These are phyloP conservation scores for Peromyscus polionotus DNA, from an alignment of 2,113 vertebrate genomes.

Conservation along the genomic window DNA sequence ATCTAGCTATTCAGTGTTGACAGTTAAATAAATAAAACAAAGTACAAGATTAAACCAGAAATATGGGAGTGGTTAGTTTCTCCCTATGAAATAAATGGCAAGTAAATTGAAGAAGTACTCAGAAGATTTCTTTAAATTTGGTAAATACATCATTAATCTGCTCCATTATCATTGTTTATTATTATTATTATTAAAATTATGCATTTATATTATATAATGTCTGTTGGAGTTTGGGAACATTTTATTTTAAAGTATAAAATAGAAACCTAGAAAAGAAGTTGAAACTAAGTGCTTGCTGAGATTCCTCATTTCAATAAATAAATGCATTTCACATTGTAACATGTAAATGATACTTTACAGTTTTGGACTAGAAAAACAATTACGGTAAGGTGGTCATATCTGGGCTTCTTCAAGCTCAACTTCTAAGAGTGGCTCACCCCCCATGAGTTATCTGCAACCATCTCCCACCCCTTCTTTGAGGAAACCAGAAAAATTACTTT, in stretches of 20 bases:
- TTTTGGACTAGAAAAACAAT: not conserved
- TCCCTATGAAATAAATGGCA: not conserved
- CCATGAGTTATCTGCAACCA: not conserved
- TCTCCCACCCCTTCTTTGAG: conserved; percentile 41
- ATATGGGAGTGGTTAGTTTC: not conserved
- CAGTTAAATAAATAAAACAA: not conserved
- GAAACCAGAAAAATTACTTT: conserved; percentile 71
- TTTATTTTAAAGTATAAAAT: not conserved
- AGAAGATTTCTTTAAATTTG: not conserved
- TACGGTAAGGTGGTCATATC: not conserved
- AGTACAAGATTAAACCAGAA: not conserved
- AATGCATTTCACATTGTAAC: not conserved
- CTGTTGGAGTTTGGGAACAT: not conserved
- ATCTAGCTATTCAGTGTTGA: not conserved
- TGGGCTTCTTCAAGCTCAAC: not conserved
- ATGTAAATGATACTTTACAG: not conserved
- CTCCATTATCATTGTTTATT: not conserved
- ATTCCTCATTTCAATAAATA: not conserved
- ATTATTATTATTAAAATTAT: not conserved
- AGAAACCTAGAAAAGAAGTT: not conserved
- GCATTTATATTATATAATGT: not conserved
- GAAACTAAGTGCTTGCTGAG: not conserved
- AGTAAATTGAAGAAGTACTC: not conserved
- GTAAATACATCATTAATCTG: not conserved
- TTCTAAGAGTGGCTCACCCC: not conserved